Evolutionary conservation across 1,140 invertebrate genomes (phyloP).

Genomic region (Trypoxylus dichotomus): DNA sequence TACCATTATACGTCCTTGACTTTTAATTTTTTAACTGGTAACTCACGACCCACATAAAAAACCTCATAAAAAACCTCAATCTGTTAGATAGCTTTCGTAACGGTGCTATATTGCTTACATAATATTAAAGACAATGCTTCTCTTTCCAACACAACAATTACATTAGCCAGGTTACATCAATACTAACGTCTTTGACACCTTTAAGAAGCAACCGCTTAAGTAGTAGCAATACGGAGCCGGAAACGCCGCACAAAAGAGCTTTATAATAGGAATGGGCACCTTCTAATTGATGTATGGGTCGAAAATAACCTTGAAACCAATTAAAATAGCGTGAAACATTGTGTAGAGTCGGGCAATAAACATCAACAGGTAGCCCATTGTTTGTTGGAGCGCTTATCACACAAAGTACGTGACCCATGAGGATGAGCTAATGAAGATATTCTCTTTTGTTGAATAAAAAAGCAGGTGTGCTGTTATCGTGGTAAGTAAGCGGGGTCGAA

Average conservation of each 20-base stretch:
- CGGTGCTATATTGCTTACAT: no score
- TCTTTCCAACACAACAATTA: background rate
- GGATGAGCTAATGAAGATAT: background rate
- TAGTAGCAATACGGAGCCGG: background rate
- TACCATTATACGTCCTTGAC: no score
- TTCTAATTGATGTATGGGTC: background rate
- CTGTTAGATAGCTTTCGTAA: no score
- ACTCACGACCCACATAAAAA: no score
- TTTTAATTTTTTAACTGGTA: no score
- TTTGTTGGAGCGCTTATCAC: background rate
- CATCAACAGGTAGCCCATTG: background rate
- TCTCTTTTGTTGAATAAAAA: background rate
- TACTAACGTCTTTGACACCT: slow-evolving; percentile 1
- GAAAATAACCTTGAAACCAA: background rate
- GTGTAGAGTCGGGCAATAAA: background rate
- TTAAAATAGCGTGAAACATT: background rate
- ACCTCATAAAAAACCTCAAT: no score
- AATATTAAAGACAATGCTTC: background rate
- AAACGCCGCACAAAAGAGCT: background rate
- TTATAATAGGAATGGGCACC: background rate
- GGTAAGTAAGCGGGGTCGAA: no score
- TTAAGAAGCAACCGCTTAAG: background rate
- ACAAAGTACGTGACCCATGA: background rate
- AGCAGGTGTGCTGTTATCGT: no score
- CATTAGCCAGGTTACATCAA: background rate